Conservation (phyloP, 2,888 invertebrate genomes). For the Meganola albula region DNA sequence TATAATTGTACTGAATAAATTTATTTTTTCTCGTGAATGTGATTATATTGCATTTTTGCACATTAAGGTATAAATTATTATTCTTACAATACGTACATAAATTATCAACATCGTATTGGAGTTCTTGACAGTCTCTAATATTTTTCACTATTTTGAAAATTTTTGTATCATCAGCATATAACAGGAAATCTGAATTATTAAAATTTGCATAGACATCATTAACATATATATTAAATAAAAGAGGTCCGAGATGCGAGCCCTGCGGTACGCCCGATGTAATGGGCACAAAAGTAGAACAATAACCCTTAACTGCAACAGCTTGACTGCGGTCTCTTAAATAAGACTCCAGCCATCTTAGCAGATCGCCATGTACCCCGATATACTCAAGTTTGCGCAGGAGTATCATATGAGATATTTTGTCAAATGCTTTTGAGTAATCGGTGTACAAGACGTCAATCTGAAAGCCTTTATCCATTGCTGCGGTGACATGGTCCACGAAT, state of each 20-base stretch:
- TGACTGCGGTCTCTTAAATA: slow-evolving; percentile 5
- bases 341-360: slow-evolving; percentile 7
- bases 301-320: slow-evolving; percentile 7
- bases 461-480: slow-evolving; percentile 2
- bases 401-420: slow-evolving; percentile 7
- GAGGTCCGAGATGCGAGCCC: no score
- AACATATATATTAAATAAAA: no score
- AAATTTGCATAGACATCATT: no score
- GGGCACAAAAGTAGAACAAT: slow-evolving; percentile 4
- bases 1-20: slow-evolving; percentile 2
- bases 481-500: no score
- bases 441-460: slow-evolving; percentile 10
- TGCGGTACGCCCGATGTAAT: no score
- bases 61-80: slow-evolving; percentile 3
- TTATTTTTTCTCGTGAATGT: slow-evolving; percentile 6
- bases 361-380: slow-evolving; percentile 6
- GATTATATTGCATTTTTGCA: slow-evolving; percentile 6
- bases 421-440: no score
- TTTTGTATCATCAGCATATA: slow-evolving; percentile 8
- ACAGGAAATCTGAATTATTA: slow-evolving; percentile 2
- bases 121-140: slow-evolving; percentile 1
- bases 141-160: slow-evolving; percentile 6
- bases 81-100: slow-evolving; percentile 8
- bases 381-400: slow-evolving; percentile 3
- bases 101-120: slow-evolving; percentile 7